A percentile compares a stretch with the other conserved stretches of the same genome.
phyloP scores from a whole-genome alignment of 2,888 invertebrate species.

The Synanthedon myopaeformis region DNA sequence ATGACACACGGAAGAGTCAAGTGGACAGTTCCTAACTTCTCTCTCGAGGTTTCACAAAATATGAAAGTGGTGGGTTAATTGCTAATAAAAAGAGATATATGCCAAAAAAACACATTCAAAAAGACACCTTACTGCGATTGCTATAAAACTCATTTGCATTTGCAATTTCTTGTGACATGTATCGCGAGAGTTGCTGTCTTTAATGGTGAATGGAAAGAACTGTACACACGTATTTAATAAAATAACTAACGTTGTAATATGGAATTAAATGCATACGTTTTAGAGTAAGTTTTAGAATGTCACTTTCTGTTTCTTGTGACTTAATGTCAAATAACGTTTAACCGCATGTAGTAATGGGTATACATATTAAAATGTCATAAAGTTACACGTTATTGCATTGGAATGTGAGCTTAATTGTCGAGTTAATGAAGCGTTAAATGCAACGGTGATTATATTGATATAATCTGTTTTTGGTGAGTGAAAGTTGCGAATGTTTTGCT shows the following conservation, averaged over 20 bases:
- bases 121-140: background rate
- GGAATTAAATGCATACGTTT: background rate
- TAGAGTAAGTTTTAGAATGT: background rate
- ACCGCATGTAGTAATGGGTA: too few relatives aligned
- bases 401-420: background rate
- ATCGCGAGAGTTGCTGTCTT: background rate
- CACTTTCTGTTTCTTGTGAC: background rate
- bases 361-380: background rate
- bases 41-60: slow-evolving; percentile 19
- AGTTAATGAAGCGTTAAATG: too few relatives aligned
- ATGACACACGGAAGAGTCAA: too few relatives aligned
- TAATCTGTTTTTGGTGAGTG: background rate
- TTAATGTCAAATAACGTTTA: too few relatives aligned
- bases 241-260: background rate
- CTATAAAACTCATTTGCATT: background rate
- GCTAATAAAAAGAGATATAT: slow-evolving; percentile 4
- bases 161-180: background rate
- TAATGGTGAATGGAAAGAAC: background rate
- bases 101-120: background rate
- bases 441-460: too few relatives aligned
- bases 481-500: background rate
- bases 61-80: slow-evolving; percentile 17
- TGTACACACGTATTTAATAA: background rate
- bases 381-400: background rate
- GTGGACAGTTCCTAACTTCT: too few relatives aligned